Conservation (phyloP, 2,797 vertebrate species). For the Lacerta viridis region DNA sequence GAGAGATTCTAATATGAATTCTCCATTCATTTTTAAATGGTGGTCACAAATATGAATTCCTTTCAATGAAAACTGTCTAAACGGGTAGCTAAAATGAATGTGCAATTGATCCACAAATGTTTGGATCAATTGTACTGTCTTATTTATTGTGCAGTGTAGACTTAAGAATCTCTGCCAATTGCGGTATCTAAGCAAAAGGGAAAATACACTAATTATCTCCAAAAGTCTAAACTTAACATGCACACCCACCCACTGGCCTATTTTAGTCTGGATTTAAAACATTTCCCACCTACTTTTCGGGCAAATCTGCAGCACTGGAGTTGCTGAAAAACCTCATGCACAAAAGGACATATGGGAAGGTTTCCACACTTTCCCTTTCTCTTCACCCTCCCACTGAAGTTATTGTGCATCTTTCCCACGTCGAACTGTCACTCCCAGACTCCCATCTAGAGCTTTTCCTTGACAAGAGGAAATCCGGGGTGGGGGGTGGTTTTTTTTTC, state of each 20-base stretch:
- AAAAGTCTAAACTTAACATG: slow-evolving; percentile 60
- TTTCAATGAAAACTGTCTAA: slow-evolving; percentile 28
- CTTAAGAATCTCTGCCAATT: slow-evolving; percentile 61
- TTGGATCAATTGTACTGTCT: slow-evolving; percentile 40
- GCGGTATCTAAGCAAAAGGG: slow-evolving; percentile 44
- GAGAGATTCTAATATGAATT: slow-evolving; percentile 20
- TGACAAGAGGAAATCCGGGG: slow-evolving; percentile 71
- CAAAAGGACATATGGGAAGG: slow-evolving; percentile 49
- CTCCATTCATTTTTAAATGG: slow-evolving; percentile 35
- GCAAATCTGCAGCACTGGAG: slow-evolving; percentile 54
- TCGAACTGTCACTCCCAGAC: slow-evolving; percentile 38
- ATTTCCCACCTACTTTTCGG: slow-evolving; percentile 72
- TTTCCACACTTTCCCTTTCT: slow-evolving; percentile 47
- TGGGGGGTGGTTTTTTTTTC: slow-evolving; percentile 60
- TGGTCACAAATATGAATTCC: slow-evolving; percentile 28
- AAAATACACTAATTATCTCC: slow-evolving; percentile 55
- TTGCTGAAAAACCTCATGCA: slow-evolving; percentile 32
- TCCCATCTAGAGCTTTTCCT: slow-evolving; percentile 73
- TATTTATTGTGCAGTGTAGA: slow-evolving; percentile 54
- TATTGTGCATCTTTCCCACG: slow-evolving; percentile 40
- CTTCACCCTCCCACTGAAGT: slow-evolving; percentile 47
- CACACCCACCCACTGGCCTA: slow-evolving; percentile 65
- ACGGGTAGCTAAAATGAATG: slow-evolving; percentile 70
- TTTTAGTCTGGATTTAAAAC: slow-evolving; percentile 66
- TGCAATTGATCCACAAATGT: slow-evolving; percentile 59